A percentile compares a stretch with the other conserved stretches of the same genome.
Evolutionary conservation across 1,140 invertebrate genomes (phyloP).

Genomic region (Campodea augens): DNA sequence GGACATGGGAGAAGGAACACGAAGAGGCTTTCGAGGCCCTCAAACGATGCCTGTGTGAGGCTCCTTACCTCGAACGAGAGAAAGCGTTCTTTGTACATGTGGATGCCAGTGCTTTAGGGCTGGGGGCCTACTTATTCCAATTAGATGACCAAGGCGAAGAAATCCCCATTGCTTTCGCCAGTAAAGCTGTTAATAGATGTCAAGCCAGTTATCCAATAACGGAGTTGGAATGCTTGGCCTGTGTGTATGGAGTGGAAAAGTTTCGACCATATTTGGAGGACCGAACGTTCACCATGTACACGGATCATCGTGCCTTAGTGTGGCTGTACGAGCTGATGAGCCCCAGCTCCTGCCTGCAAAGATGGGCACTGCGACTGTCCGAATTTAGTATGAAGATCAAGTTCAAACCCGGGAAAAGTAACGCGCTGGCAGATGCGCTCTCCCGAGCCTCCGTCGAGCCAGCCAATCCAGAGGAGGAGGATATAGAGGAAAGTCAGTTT

Average conservation of each 20-base stretch:
- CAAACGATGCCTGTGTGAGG: too few species aligned
- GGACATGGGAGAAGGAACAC: too few species aligned
- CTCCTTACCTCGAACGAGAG: slow-evolving; percentile 18
- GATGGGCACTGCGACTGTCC: slow-evolving; percentile 24
- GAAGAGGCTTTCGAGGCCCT: too few species aligned
- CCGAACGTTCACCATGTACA: slow-evolving; percentile 16
- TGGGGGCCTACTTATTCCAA: slow-evolving; percentile 23
- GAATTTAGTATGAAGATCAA: slow-evolving; percentile 20
- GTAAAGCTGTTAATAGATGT: slow-evolving; percentile 16
- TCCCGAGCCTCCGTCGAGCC: too few species aligned
- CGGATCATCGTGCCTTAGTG: slow-evolving; percentile 21
- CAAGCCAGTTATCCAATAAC: slow-evolving; percentile 23
- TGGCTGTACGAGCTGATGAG: slow-evolving; percentile 20
- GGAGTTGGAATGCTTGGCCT: slow-evolving; percentile 24
- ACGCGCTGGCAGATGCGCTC: too few species aligned
- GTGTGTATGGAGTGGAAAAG: slow-evolving; percentile 19
- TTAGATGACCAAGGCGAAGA: too few species aligned
- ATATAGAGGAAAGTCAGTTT: too few species aligned
- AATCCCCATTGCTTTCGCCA: slow-evolving; percentile 24
- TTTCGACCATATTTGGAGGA: slow-evolving; percentile 25
- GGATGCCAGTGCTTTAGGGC: slow-evolving; percentile 20
- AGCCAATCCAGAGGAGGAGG: too few species aligned
- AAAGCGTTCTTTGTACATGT: slow-evolving; percentile 15
- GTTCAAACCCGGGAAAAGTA: too few species aligned
- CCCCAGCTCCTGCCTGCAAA: slow-evolving; percentile 22